Conservation (phyloP, 2,888 invertebrate genomes). For the Creontiades dilutus region DNA sequence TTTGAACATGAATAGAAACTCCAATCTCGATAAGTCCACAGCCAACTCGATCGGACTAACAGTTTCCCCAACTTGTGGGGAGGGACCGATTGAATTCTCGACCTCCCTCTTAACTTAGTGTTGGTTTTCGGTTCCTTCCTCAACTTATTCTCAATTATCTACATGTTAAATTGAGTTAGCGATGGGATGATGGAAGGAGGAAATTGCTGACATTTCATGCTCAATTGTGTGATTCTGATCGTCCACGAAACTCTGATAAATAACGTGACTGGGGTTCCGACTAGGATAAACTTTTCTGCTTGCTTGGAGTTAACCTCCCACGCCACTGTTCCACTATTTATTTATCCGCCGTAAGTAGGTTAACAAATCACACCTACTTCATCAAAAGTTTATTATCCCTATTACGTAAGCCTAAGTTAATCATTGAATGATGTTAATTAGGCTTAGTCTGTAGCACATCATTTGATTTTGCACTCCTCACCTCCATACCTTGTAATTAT, state of each 20-base stretch:
- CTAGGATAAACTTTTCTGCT: background rate
- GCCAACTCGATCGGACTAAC: conserved; percentile 55
- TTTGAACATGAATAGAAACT: conserved; percentile 59
- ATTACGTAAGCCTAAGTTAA: too few species aligned
- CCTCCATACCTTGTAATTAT: too few species aligned
- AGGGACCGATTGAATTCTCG: conserved; percentile 24
- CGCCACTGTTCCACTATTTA: too few species aligned
- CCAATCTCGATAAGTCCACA: conserved; percentile 52
- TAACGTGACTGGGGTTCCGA: background rate
- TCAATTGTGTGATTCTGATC: background rate
- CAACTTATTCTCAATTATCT: conserved; percentile 32
- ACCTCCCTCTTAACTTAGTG: conserved; percentile 14
- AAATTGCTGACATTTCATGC: conserved; percentile 14
- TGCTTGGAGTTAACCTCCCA: too few species aligned
- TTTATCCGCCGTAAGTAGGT: too few species aligned
- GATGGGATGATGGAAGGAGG: background rate
- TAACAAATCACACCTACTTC: too few species aligned
- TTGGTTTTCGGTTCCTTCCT: conserved; percentile 30
- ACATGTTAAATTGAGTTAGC: conserved; percentile 20
- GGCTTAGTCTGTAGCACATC: too few species aligned
- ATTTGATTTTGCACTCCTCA: too few species aligned
- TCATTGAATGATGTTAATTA: too few species aligned
- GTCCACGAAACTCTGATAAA: background rate
- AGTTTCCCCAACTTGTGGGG: conserved; percentile 13
- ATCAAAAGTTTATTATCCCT: too few species aligned